Base-by-base conservation (phyloP, 2,113 vertebrate genomes). In the Apus apus region DNA sequence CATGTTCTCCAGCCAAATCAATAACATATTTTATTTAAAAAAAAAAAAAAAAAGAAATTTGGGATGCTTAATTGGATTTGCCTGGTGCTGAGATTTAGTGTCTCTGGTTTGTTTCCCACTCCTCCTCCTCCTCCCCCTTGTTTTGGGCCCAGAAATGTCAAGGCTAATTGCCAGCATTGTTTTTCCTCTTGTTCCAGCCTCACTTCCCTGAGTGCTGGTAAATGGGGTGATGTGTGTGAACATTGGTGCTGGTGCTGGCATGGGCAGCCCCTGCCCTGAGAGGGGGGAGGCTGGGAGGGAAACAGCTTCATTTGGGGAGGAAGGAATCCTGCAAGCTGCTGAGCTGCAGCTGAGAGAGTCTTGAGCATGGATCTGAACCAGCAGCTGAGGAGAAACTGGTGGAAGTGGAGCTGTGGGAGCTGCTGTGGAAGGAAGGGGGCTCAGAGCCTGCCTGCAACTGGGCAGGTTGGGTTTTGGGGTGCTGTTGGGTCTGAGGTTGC, bases 221-320 rank as follows among this genome's bases (percentile, higher is more conserved):
- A 29, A 36, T 4, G 0, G 8, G 23, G 21, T 3, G 11, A 29
- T 3, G 7, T 15, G 65, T 22, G 6, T 0, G 20, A 22, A 46
- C 19, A 25, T 19, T 43, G 5, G 7, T 0, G 1, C 32, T 23
- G 3, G 54, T 5, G 38, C 38, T 46, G 73, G 9, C 1, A 7
- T n/a, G 75, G 79, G 61, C 73, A 87, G 43, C 30, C 53, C 25
- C 36, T 72, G 36, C n/a, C 27, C 50, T n/a, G n/a, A n/a, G n/a
- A n/a, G n/a, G n/a, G 56, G n/a, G 21, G 50, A 11, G 50, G 12
- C 50, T 51, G 50, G 22, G 50, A 11, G 12, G 46, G 46, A 40
- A 21, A n/a, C 9, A 17, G 15, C 26, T 85, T 62, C 2, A 8
- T 30, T 2, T 80, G 61, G 36, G 58, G 45, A 45, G 58, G 34